Evolutionary conservation across 2,797 vertebrate genomes (phyloP), one percentile per base, ranked within the genome.

Genomic region (Decapterus maruadsi): DNA sequence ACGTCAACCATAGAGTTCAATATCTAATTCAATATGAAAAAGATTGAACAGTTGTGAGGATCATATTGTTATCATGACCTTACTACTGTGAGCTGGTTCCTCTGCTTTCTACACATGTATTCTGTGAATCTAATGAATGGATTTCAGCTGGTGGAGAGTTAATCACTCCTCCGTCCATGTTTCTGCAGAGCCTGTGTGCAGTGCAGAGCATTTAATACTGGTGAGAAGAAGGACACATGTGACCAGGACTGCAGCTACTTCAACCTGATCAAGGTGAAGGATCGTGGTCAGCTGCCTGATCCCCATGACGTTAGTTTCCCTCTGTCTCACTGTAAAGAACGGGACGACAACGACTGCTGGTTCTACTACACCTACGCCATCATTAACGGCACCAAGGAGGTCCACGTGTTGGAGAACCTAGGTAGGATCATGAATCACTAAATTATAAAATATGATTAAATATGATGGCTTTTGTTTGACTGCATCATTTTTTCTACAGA

Each of bases 321-420:
- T 0, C 85, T 97, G 69, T 95, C 95, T 2, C 97, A 98, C 75
- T 99, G 98, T 93, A 99, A 99, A 40, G 98, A 99, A 93, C 95
- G 98, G 10, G 97, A 98, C 10, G 95, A 96, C 4, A 97, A 98
- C 1, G 98, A 99, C 91, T 99, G 98, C 94, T 99, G 97, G 98
- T 98, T 99, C 94, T 98, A 97, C 88, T 99, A 96, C 91, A 97
- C 97, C 0, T 98, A 96, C 7, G 96, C 97, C 2, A 94, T 98
- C 86, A 89, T 87, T 67, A 97, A 97, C 11, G 92, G 95, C n/a
- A 97, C 95, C 12, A 96, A 96, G 79, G 95, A 96, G 83, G 95
- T 95, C 2, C 92, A 90, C 0, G 97, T 99, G 73, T 94, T 96
- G 3, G 94, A 98, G 74, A 95, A 91, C 0, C 94, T 95, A 84